phyloP scores from a whole-genome alignment of 23 tunicate genomes.

The Styela clava region DNA sequence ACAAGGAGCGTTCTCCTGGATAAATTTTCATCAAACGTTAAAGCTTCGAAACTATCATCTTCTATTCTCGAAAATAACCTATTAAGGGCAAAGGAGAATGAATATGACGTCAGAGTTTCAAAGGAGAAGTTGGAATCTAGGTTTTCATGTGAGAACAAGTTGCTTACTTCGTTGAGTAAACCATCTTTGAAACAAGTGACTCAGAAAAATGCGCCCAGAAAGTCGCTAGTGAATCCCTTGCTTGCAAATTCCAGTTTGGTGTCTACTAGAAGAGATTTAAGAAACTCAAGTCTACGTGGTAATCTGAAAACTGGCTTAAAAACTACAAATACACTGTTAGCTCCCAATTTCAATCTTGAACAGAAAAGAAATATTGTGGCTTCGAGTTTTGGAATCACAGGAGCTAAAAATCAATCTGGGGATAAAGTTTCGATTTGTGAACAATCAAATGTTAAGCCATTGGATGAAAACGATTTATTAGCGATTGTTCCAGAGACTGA shows the following conservation, averaged over 20 bases:
- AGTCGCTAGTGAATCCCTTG: neutral
- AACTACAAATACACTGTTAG: conserved; percentile 10
- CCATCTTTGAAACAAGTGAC: neutral
- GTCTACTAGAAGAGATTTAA: neutral
- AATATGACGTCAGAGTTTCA: neutral
- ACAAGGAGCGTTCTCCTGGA: neutral
- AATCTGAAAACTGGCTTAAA: neutral
- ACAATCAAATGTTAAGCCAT: neutral
- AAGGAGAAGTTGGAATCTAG: neutral
- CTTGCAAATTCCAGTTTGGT: neutral
- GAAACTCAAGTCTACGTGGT: neutral
- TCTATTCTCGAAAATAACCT: neutral
- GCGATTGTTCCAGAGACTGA: neutral
- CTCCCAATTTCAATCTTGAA: conserved; percentile 6
- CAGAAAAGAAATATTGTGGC: neutral
- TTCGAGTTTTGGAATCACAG: neutral
- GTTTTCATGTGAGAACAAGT: neutral
- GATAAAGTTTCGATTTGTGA: neutral
- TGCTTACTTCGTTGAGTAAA: neutral
- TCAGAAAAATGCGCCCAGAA: neutral
- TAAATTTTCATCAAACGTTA: neutral
- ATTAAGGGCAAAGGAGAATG: neutral
- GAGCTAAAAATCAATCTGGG: neutral
- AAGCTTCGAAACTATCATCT: too few species aligned
- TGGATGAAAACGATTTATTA: neutral